Evolutionary conservation across 2,888 invertebrate genomes (phyloP).

Genomic region (Caenorhabditis afra): DNA sequence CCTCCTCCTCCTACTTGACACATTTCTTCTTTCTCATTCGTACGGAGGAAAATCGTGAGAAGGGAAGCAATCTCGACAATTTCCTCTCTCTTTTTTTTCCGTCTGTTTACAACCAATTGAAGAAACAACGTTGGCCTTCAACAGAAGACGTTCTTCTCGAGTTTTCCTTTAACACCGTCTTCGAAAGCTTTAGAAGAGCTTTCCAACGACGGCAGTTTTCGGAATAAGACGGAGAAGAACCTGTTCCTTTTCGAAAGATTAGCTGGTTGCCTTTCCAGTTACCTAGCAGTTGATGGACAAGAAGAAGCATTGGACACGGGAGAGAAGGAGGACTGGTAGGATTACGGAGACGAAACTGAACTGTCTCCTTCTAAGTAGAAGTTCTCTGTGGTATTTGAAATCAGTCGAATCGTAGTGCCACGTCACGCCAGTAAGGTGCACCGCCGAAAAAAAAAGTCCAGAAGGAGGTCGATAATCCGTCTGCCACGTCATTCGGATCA

Average conservation of each 20-base stretch:
- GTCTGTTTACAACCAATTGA: background rate
- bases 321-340: conserved; percentile 11
- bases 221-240: too few relatives aligned
- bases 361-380: background rate
- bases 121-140: too few relatives aligned
- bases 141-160: too few relatives aligned
- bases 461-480: background rate
- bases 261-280: background rate
- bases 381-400: background rate
- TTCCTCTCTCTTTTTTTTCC: background rate
- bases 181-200: too few relatives aligned
- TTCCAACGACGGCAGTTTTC: too few relatives aligned
- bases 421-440: too few relatives aligned
- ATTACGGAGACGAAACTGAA: background rate
- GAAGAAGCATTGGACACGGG: background rate
- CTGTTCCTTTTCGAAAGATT: too few relatives aligned
- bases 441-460: background rate
- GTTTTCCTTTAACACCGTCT: too few relatives aligned
- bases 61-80: conserved; percentile 14
- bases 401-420: too few relatives aligned
- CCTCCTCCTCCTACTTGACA: background rate
- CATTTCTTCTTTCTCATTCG: background rate
- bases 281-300: conserved; percentile 3
- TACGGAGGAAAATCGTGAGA: background rate
- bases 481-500: conserved; percentile 13